Conservation (phyloP, 2,113 vertebrate species). For the Burhinus bistriatus region DNA sequence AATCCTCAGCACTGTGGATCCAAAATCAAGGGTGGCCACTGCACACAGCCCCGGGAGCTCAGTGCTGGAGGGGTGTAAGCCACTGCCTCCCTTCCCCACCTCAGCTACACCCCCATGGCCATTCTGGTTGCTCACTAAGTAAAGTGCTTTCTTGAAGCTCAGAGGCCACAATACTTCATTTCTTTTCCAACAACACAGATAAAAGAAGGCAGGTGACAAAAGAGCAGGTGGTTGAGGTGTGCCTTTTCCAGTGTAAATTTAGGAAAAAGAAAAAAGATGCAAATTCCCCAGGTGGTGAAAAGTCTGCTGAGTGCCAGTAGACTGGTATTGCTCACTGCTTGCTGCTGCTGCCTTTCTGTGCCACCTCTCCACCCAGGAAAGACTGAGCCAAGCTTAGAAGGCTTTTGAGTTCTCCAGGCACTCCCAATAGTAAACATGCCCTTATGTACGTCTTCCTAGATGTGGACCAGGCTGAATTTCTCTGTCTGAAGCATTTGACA, state of each 20-base stretch:
- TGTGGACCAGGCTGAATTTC: not conserved
- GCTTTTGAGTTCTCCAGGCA: not conserved
- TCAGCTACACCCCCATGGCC: not conserved
- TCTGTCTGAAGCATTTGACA: not conserved
- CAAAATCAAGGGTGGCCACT: not conserved
- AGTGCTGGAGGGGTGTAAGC: no score
- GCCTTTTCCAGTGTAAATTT: not conserved
- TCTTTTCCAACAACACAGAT: not conserved
- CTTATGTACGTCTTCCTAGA: not conserved
- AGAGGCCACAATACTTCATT: not conserved
- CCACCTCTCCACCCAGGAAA: not conserved
- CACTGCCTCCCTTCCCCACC: not conserved
- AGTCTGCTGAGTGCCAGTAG: not conserved
- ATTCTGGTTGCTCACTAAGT: not conserved
- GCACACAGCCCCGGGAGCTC: not conserved
- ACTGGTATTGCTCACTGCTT: accelerated
- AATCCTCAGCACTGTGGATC: not conserved
- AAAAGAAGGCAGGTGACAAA: not conserved
- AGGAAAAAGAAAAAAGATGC: not conserved
- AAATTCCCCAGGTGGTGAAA: not conserved
- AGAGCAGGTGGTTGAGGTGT: not conserved
- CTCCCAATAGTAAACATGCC: not conserved
- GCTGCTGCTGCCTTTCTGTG: not conserved
- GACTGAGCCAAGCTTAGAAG: not conserved
- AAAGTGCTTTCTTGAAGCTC: not conserved